A percentile compares a stretch with the other conserved stretches of the same genome.
phyloP scores from a whole-genome alignment of 2,113 vertebrate species.

The Poecile atricapillus region DNA sequence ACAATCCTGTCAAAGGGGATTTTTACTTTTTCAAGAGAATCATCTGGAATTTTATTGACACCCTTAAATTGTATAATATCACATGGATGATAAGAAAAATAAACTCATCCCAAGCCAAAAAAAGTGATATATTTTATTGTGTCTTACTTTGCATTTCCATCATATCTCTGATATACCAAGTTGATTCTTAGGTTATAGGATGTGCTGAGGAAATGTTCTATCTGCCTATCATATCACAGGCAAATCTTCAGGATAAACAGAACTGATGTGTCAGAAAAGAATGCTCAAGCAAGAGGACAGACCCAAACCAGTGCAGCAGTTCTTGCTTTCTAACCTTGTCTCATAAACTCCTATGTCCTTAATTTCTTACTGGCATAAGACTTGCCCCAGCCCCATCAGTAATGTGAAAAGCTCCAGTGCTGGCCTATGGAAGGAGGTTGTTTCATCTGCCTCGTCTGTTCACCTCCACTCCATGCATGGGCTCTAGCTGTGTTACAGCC shows the following conservation, averaged over 20 bases:
- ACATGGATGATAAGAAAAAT: not conserved
- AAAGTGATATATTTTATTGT: not conserved
- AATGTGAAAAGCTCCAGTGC: not conserved
- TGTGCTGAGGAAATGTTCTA: not conserved
- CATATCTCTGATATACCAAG: not conserved
- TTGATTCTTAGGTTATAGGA: not conserved
- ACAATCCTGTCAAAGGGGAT: not conserved
- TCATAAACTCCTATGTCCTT: not conserved
- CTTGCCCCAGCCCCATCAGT: not conserved
- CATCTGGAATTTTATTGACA: not conserved
- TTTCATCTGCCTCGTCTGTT: not conserved
- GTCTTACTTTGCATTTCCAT: not conserved
- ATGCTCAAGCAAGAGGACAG: not conserved
- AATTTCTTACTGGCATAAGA: not conserved
- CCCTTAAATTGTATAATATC: not conserved
- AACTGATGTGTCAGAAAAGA: not conserved
- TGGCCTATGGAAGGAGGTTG: not conserved
- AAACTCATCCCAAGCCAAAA: not conserved
- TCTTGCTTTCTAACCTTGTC: not conserved
- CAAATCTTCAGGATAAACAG: not conserved
- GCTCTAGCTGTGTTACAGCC: not conserved
- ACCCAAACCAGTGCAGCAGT: not conserved
- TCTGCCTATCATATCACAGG: not conserved
- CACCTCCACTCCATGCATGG: accelerated
- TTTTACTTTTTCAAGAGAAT: not conserved